Percentiles rank a stretch among this genome's conserved stretches.
phyloP scores from a whole-genome alignment of 2,888 invertebrate species.

The Aproaerema taeniolella region DNA sequence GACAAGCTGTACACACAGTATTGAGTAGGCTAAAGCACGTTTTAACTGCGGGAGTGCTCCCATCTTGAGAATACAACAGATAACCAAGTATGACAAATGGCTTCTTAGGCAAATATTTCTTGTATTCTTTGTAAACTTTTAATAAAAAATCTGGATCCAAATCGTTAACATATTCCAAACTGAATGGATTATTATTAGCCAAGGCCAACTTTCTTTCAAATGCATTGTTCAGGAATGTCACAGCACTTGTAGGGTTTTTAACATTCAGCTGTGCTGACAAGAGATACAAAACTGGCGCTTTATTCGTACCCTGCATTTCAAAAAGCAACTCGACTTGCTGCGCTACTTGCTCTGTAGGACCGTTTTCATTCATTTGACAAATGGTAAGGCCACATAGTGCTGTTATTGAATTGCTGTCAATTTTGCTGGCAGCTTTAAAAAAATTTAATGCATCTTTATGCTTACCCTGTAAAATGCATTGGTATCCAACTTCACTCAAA shows the following conservation, averaged over 20 bases:
- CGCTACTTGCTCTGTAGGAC: conserved; percentile 83
- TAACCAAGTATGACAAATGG: conserved; percentile 68
- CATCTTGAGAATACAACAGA: conserved; percentile 59
- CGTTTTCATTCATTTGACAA: conserved; percentile 87
- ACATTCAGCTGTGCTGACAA: conserved; percentile 81
- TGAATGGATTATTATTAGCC: conserved; percentile 79
- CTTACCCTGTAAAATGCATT: conserved; percentile 85
- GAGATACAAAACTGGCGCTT: conserved; percentile 81
- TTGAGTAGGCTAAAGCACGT: conserved; percentile 82
- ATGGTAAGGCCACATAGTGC: conserved; percentile 89
- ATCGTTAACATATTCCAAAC: conserved; percentile 83
- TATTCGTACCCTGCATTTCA: conserved; percentile 84
- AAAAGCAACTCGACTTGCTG: conserved; percentile 92
- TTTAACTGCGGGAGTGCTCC: conserved; percentile 63
- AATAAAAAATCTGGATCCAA: conserved; percentile 93
- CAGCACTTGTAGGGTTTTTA: conserved; percentile 71
- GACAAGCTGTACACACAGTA: conserved; percentile 86
- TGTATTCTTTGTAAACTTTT: conserved; percentile 85
- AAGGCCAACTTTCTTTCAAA: conserved; percentile 63
- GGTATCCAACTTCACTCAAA: conserved; percentile 89
- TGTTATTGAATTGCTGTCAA: conserved; percentile 88
- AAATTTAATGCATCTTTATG: conserved; percentile 87
- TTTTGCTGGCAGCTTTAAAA: conserved; percentile 88
- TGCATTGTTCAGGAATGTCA: conserved; percentile 80
- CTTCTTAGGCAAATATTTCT: conserved; percentile 84